Evolutionary conservation across 1,140 invertebrate species (phyloP).

Genomic region (Drosophila neocordata): DNA sequence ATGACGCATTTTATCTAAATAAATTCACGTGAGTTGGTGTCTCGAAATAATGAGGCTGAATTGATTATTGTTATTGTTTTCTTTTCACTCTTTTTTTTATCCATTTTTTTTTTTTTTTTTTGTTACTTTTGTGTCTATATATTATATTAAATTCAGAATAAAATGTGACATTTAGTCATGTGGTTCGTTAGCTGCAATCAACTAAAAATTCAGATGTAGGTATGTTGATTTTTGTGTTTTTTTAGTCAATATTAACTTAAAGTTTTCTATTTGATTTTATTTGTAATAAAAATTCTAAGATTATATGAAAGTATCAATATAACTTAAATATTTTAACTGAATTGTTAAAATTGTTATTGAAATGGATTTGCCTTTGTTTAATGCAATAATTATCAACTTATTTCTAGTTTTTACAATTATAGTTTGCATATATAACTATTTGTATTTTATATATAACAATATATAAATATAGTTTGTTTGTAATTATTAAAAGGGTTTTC

Average conservation of each 20-base stretch:
- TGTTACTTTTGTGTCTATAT: background rate
- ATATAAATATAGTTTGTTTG: no score
- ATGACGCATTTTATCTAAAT: conserved; percentile 59
- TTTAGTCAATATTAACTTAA: conserved; percentile 19
- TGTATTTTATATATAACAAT: no score
- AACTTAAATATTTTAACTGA: no score
- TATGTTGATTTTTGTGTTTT: conserved; percentile 41
- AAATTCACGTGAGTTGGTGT: conserved; percentile 58
- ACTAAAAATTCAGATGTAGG: conserved; percentile 44
- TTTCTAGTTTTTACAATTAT: no score
- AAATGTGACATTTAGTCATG: conserved; percentile 62
- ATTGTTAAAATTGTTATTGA: no score
- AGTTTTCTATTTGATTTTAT: conserved; percentile 43
- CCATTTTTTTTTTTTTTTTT: conserved; percentile 25
- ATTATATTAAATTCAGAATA: conserved; percentile 34
- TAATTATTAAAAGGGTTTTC: no score
- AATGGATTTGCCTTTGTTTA: no score
- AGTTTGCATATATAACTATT: no score
- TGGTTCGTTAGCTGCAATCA: conserved; percentile 64
- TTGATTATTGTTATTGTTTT: conserved; percentile 51
- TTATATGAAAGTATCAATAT: background rate
- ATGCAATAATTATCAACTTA: no score
- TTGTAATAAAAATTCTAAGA: background rate
- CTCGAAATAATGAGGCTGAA: conserved; percentile 55
- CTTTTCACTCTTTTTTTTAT: conserved; percentile 36